Conservation (phyloP, 2,888 invertebrate species). For the Perizoma affinitatum region DNA sequence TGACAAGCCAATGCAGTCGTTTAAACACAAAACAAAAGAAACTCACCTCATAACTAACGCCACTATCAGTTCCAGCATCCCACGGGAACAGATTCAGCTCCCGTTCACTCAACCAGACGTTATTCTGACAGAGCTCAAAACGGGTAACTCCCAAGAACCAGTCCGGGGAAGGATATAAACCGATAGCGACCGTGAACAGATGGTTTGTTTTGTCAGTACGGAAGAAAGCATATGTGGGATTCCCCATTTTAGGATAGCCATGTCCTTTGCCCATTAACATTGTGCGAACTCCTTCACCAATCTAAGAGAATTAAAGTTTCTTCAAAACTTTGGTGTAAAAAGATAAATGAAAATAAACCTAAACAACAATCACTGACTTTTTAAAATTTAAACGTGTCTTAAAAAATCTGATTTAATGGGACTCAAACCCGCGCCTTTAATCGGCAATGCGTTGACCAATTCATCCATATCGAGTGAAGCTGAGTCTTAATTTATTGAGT, state of each 20-base stretch:
- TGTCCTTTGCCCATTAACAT: constrained; percentile 76
- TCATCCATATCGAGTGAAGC: too few species aligned
- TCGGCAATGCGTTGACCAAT: too few species aligned
- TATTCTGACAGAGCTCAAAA: constrained; percentile 93
- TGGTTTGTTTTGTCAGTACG: constrained; percentile 68
- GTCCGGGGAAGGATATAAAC: constrained; percentile 89
- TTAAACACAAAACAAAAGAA: neutral
- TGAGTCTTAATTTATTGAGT: too few species aligned
- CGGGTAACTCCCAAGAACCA: constrained; percentile 98
- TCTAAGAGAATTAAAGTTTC: constrained; percentile 45
- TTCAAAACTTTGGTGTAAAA: neutral
- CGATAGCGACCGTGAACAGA: constrained; percentile 63
- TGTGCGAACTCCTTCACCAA: constrained; percentile 71
- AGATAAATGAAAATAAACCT: neutral
- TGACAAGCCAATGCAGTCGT: too few species aligned
- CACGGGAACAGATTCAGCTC: constrained; percentile 95
- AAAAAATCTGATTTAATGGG: too few species aligned
- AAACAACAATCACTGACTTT: too few species aligned
- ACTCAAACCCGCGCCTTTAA: too few species aligned
- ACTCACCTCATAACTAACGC: constrained; percentile 92
- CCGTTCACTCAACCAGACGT: constrained; percentile 93
- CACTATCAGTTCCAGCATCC: constrained; percentile 98
- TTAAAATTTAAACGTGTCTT: too few species aligned
- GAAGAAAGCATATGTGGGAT: constrained; percentile 68
- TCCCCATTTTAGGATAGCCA: constrained; percentile 66